A percentile compares a stretch with the other conserved stretches of the same genome.
phyloP scores from a whole-genome alignment of 2,888 invertebrate species.

The Drosophila formosana region DNA sequence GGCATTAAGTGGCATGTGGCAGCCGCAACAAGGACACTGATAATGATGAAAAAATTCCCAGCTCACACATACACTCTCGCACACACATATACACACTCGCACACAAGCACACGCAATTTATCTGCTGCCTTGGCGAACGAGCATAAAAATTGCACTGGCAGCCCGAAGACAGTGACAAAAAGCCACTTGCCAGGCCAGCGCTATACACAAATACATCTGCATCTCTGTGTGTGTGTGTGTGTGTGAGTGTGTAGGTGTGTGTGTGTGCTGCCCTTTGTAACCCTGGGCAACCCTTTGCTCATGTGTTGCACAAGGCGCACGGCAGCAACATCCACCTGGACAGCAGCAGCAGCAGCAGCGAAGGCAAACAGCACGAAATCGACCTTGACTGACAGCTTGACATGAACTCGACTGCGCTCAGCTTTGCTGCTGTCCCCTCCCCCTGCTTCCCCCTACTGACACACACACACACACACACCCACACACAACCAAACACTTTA shows the following conservation, averaged over 20 bases:
- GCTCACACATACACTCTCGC: slow-evolving; percentile 22
- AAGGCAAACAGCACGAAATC: slow-evolving; percentile 62
- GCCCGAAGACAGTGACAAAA: slow-evolving; percentile 76
- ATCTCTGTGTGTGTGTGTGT: slow-evolving; percentile 2
- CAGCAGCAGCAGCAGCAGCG: slow-evolving; percentile 9
- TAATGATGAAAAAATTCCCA: slow-evolving; percentile 76
- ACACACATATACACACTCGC: slow-evolving; percentile 33
- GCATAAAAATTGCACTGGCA: slow-evolving; percentile 76
- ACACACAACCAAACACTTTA: slow-evolving; percentile 26
- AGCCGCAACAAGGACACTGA: slow-evolving; percentile 70
- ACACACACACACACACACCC: slow-evolving; percentile 9
- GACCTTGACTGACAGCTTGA: slow-evolving; percentile 81
- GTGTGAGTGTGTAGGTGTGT: background rate
- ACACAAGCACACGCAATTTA: slow-evolving; percentile 26
- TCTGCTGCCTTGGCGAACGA: slow-evolving; percentile 33
- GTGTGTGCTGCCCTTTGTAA: slow-evolving; percentile 25
- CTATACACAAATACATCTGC: slow-evolving; percentile 9
- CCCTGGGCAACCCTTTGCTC: slow-evolving; percentile 30
- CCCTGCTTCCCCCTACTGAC: background rate
- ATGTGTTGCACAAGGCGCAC: slow-evolving; percentile 52
- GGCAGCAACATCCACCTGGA: slow-evolving; percentile 48
- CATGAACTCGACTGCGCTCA: slow-evolving; percentile 75
- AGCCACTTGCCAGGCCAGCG: slow-evolving; percentile 67
- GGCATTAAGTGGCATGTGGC: slow-evolving; percentile 81
- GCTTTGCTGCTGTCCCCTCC: slow-evolving; percentile 32